These are phyloP conservation scores for Chrysogorgia sp. DNA, from an alignment of 92 coral and sea anemone species.

Conservation along the genomic window DNA sequence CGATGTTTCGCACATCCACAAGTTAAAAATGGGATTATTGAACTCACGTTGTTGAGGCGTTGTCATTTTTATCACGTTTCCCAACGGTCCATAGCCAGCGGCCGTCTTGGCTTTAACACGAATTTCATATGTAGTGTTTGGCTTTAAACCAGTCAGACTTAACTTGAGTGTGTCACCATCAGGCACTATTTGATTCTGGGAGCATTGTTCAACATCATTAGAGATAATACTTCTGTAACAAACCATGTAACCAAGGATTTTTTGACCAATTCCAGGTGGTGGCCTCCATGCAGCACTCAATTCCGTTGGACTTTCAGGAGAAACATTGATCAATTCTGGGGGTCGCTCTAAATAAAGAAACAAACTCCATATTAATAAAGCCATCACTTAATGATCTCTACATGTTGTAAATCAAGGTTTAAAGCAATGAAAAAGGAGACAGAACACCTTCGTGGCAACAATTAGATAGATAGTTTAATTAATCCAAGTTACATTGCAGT, in stretches of 20 bases:
- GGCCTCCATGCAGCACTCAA: conserved; percentile 27
- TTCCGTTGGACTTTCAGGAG: conserved; percentile 26
- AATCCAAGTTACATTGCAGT: too few relatives aligned
- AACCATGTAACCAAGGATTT: conserved; percentile 1
- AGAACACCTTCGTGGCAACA: too few relatives aligned
- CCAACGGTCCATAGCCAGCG: conserved; percentile 63
- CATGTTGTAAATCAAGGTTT: too few relatives aligned
- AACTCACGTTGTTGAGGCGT: conserved; percentile 62
- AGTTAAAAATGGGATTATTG: too few relatives aligned
- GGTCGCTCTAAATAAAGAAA: not conserved
- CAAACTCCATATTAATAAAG: not conserved
- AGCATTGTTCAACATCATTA: conserved; percentile 4
- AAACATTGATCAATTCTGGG: not conserved
- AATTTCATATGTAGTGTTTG: conserved; percentile 55
- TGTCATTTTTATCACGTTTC: conserved; percentile 31
- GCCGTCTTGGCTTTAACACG: conserved; percentile 68
- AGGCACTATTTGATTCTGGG: not conserved
- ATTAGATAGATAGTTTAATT: too few relatives aligned
- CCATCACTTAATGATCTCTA: too few relatives aligned
- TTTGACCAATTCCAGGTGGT: conserved; percentile 5
- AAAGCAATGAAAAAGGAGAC: too few relatives aligned
- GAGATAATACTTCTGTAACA: conserved; percentile 20
- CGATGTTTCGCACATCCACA: too few relatives aligned
- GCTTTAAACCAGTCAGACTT: conserved; percentile 46
- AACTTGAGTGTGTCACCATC: conserved; percentile 8